These are phyloP conservation scores for Limonius californicus DNA, from an alignment of 1,140 invertebrate genomes.

Conservation along the genomic window DNA sequence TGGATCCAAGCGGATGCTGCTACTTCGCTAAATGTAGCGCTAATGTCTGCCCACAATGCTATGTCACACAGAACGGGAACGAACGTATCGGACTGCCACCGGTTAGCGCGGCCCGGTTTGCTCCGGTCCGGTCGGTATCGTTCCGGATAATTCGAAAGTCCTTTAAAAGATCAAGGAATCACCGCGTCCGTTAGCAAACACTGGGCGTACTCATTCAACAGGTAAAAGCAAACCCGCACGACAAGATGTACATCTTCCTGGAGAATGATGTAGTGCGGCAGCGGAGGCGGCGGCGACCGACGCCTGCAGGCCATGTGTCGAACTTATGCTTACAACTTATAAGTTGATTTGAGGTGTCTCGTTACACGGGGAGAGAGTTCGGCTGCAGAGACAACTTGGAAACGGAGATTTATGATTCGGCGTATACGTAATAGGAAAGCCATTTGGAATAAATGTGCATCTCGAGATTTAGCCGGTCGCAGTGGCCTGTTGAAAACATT, in stretches of 20 bases:
- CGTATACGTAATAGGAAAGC: slow-evolving; percentile 27
- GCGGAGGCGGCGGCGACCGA: neutral
- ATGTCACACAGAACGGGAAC: neutral
- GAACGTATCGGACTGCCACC: neutral
- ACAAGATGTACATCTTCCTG: slow-evolving; percentile 24
- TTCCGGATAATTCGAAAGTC: too few relatives aligned
- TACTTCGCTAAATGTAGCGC: slow-evolving; percentile 22
- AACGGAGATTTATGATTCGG: slow-evolving; percentile 30
- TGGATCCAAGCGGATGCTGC: slow-evolving; percentile 23
- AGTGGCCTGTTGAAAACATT: neutral
- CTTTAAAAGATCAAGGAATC: neutral
- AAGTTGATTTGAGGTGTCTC: slow-evolving; percentile 28
- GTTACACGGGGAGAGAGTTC: slow-evolving; percentile 22
- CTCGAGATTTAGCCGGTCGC: slow-evolving; percentile 25
- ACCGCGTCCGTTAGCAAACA: neutral
- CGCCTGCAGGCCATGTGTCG: slow-evolving; percentile 22
- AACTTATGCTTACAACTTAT: slow-evolving; percentile 28
- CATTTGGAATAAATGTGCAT: slow-evolving; percentile 32
- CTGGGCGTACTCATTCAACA: slow-evolving; percentile 24
- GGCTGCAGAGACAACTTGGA: slow-evolving; percentile 21
- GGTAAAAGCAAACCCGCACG: slow-evolving; percentile 25
- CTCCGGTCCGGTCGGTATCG: too few relatives aligned
- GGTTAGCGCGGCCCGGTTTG: too few relatives aligned
- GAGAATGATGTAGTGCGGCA: slow-evolving; percentile 22
- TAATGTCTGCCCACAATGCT: slow-evolving; percentile 14